These are phyloP conservation scores for Entomobrya proxima DNA, from an alignment of 2,888 invertebrate genomes.

Conservation along the genomic window DNA sequence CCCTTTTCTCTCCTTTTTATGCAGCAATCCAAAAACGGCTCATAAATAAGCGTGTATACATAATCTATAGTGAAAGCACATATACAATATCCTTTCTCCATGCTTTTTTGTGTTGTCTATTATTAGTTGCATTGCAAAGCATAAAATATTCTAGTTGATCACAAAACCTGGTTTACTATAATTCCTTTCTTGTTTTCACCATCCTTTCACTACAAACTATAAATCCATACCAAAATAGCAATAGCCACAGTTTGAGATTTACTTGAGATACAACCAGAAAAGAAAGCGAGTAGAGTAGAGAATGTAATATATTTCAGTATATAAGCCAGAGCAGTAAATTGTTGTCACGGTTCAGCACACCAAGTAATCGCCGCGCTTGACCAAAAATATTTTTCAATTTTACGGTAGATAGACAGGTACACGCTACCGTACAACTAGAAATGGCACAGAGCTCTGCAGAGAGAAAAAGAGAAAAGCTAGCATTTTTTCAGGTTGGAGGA, in stretches of 20 bases:
- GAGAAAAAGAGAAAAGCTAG: too few species aligned
- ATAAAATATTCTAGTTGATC: not conserved
- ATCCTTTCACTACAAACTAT: not conserved
- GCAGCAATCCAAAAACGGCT: not conserved
- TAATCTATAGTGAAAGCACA: too few species aligned
- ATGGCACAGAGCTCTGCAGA: not conserved
- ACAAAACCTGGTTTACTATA: not conserved
- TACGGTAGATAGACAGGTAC: too few species aligned
- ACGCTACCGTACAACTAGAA: not conserved
- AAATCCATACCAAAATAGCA: too few species aligned
- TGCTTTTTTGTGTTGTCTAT: too few species aligned
- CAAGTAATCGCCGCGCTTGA: not conserved
- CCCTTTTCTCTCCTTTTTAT: not conserved
- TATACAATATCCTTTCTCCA: too few species aligned
- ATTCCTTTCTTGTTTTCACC: not conserved
- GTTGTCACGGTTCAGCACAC: not conserved
- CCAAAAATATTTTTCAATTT: not conserved
- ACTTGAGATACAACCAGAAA: too few species aligned
- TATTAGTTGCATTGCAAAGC: too few species aligned
- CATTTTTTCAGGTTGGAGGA: too few species aligned
- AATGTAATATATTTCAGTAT: not conserved
- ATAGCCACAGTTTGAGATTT: too few species aligned
- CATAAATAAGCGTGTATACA: too few species aligned
- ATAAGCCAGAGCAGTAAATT: too few species aligned
- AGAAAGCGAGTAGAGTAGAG: not conserved